These are phyloP conservation scores for Eurytoma adleriae DNA, from an alignment of 2,888 invertebrate genomes.

Conservation along the genomic window DNA sequence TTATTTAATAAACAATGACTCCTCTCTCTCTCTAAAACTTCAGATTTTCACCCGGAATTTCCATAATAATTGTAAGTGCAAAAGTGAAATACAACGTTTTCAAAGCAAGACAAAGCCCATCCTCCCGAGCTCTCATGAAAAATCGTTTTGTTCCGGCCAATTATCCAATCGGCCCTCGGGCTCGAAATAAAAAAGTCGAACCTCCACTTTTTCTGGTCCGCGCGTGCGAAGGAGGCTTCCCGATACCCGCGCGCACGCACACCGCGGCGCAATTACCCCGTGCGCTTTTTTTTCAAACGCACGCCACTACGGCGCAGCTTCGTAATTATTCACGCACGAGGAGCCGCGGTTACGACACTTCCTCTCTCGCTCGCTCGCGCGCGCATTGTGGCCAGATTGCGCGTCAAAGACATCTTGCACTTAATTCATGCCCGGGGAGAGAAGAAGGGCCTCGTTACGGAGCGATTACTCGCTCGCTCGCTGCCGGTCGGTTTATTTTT, in stretches of 20 bases:
- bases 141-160: too few species aligned
- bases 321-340: constrained; percentile 62
- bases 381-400: constrained; percentile 47
- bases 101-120: too few species aligned
- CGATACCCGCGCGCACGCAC: not conserved
- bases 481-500: constrained; percentile 5
- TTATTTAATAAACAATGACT: too few species aligned
- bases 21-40: too few species aligned
- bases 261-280: constrained; percentile 15
- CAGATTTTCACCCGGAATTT: too few species aligned
- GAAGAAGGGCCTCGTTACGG: constrained; percentile 23
- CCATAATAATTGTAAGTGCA: too few species aligned
- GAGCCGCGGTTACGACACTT: constrained; percentile 63
- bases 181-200: too few species aligned
- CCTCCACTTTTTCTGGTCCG: too few species aligned
- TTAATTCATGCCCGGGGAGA: constrained; percentile 38
- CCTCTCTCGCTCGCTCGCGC: constrained; percentile 58
- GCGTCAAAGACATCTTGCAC: constrained; percentile 54
- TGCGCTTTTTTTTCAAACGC: constrained; percentile 23
- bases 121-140: too few species aligned
- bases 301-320: constrained; percentile 43
- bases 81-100: too few species aligned
- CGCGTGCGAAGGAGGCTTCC: not conserved
- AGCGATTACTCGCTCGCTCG: constrained; percentile 36
- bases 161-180: too few species aligned